Evolutionary conservation across 1,140 invertebrate species (phyloP), one percentile per base, ranked within the genome.

Genomic region (Saccostrea cuccullata): DNA sequence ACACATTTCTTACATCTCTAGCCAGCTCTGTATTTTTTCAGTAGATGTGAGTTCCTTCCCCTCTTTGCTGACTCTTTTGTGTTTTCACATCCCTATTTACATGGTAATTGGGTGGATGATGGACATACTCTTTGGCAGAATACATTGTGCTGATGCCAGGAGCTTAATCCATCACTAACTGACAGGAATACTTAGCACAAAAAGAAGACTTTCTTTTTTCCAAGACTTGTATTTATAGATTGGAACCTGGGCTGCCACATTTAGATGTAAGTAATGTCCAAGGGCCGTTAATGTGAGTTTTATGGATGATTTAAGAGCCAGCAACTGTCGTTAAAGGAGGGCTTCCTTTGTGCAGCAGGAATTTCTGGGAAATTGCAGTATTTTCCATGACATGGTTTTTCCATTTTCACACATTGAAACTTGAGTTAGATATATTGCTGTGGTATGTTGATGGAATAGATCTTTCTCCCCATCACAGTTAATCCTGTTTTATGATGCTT

Each of bases 151-250:
- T 36, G 70, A 13, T 36, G 70, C 30, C 70, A 15, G 70, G 11
- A 30, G 23, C 70, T 77, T 77, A 77, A 77, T 77, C 70, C 26
- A 77, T 77, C 70, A 77, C 8, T 15, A 12, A 77, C 26, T 77
- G 70, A 77, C 70, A 77, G 70, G 30, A 77, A 77, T 77, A 77
- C 70, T 77, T 77, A 5, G 70, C 70, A 77, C 70, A 77, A 26
- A 77, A 30, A 30, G 70, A 77, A 36, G 70, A 11, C 4, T 77
- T 30, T 77, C 30, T 13, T 30, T 15, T 30, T 26, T 77, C 26
- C 30, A 77, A 26, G 47, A 47, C 47, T 47, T 47, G 47, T 47
- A 47, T 47, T 6, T 6, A 77, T 77, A 36, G 23, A 77, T 77
- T 77, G 26, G 26, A 77, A 77, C 12, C 23, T 23, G 26, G 30